These are phyloP conservation scores for Sphaeridia pumilis DNA, from an alignment of 2,888 invertebrate genomes.

Conservation along the genomic window DNA sequence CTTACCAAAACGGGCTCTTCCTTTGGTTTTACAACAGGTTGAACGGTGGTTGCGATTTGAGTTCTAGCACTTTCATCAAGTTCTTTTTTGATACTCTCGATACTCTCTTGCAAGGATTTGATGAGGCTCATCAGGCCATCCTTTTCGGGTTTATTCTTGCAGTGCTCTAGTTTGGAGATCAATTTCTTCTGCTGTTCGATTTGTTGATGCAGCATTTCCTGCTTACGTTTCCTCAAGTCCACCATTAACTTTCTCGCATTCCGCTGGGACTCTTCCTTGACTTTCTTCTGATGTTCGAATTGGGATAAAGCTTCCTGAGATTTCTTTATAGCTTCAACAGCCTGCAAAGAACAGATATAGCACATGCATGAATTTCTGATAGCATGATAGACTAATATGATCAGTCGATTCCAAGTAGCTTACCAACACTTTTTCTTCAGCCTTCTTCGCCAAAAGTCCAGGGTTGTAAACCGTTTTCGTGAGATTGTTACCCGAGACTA, in stretches of 20 bases:
- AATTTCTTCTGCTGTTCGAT: constrained; percentile 74
- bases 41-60: constrained; percentile 39
- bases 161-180: constrained; percentile 67
- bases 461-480: constrained; percentile 46
- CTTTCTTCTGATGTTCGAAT: constrained; percentile 57
- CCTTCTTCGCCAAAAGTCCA: constrained; percentile 40
- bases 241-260: constrained; percentile 63
- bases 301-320: constrained; percentile 46
- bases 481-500: constrained; percentile 40
- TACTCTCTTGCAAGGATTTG: constrained; percentile 67
- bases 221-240: constrained; percentile 71
- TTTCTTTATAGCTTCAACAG: constrained; percentile 44
- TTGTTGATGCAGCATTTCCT: constrained; percentile 75
- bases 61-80: constrained; percentile 43
- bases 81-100: constrained; percentile 63
- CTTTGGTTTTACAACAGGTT: constrained; percentile 50
- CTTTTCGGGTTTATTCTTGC: constrained; percentile 47
- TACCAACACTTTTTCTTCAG: constrained; percentile 37
- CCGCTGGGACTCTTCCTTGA: constrained; percentile 59
- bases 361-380: neutral
- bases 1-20: constrained; percentile 48
- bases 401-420: neutral
- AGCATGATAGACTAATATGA: neutral
- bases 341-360: constrained; percentile 22
- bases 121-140: constrained; percentile 65